Conservation (phyloP, 1,140 invertebrate genomes). For the Pseudomyrmex cubaensis region DNA sequence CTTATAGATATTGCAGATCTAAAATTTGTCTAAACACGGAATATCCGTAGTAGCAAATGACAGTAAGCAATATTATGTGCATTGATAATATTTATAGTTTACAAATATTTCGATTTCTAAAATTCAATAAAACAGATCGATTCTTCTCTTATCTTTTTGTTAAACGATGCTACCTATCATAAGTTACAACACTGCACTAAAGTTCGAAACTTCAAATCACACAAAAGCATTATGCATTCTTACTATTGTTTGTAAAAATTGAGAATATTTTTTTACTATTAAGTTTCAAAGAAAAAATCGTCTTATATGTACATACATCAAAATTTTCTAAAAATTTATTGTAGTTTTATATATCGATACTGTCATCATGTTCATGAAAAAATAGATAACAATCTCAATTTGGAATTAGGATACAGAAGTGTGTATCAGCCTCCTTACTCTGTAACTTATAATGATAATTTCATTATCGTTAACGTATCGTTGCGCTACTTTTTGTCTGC, state of each 20-base stretch:
- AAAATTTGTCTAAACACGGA: constrained; percentile 43
- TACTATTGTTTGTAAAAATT: constrained; percentile 25
- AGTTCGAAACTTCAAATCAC: background rate
- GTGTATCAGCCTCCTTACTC: background rate
- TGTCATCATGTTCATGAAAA: constrained; percentile 32
- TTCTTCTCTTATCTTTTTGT: background rate
- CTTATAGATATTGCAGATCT: constrained; percentile 47
- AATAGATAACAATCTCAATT: constrained; percentile 53
- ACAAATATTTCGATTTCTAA: constrained; percentile 1
- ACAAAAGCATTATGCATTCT: constrained; percentile 29
- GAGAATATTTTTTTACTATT: constrained; percentile 5
- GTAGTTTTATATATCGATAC: background rate
- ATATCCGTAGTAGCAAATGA: constrained; percentile 21
- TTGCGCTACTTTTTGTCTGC: no score
- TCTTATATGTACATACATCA: constrained; percentile 2
- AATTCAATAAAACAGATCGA: constrained; percentile 41
- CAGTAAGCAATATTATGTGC: background rate
- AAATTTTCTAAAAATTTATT: constrained; percentile 25
- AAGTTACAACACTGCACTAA: background rate
- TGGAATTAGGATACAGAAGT: constrained; percentile 36
- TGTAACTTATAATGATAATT: no score
- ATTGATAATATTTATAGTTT: constrained; percentile 17
- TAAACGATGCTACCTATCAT: background rate
- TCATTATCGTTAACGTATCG: no score
- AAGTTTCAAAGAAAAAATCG: constrained; percentile 24